A percentile compares a stretch with the other conserved stretches of the same genome.
Evolutionary conservation across 1,140 invertebrate species (phyloP).

Genomic region (Pachyrhynchus sulphureomaculatus): DNA sequence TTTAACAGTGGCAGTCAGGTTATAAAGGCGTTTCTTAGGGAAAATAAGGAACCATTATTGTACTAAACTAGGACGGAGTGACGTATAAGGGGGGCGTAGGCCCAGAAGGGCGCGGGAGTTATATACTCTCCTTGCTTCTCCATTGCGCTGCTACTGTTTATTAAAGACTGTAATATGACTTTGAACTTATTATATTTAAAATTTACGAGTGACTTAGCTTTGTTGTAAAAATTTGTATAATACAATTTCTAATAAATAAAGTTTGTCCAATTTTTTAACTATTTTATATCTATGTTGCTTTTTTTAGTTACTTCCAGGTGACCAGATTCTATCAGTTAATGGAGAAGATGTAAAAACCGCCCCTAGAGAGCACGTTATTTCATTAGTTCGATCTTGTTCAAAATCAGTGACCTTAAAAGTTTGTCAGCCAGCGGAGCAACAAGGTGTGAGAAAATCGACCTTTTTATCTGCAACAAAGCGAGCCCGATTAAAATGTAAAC

Average conservation of each 20-base stretch:
- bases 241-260: not conserved
- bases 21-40: too few species aligned
- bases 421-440: slow-evolving; percentile 73
- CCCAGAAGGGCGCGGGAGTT: too few species aligned
- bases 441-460: slow-evolving; percentile 75
- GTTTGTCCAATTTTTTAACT: slow-evolving; percentile 48
- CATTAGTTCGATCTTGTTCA: slow-evolving; percentile 79
- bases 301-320: slow-evolving; percentile 74
- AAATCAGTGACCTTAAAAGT: slow-evolving; percentile 75
- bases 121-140: too few species aligned
- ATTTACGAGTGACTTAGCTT: too few species aligned
- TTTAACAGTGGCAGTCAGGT: too few species aligned
- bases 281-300: slow-evolving; percentile 62
- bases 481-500: slow-evolving; percentile 75
- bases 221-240: too few species aligned
- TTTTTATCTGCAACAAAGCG: slow-evolving; percentile 84
- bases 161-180: too few species aligned
- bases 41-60: too few species aligned
- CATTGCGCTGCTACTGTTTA: too few species aligned
- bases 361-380: slow-evolving; percentile 85
- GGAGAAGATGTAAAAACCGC: slow-evolving; percentile 84
- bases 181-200: too few species aligned
- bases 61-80: too few species aligned
- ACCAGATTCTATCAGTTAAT: slow-evolving; percentile 87
- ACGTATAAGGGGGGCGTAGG: too few species aligned